Evolutionary conservation across 1,140 invertebrate species (phyloP).

Genomic region (Colletes gigas): DNA sequence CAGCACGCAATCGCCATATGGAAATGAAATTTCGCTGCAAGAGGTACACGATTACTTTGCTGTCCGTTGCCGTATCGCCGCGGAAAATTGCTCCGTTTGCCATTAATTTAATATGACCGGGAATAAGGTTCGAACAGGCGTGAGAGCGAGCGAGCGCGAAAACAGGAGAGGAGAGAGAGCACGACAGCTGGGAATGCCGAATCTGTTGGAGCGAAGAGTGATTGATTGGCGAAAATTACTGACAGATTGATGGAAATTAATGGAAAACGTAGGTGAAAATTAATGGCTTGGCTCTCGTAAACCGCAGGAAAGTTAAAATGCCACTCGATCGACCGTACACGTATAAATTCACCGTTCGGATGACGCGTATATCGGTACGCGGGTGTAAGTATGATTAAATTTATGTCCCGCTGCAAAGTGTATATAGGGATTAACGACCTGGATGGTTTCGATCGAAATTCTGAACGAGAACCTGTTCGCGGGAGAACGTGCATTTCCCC

Average conservation of each 20-base stretch:
- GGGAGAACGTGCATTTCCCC: neutral
- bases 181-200: constrained; percentile 10
- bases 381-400: constrained; percentile 34
- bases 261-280: constrained; percentile 51
- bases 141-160: neutral
- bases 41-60: constrained; percentile 33
- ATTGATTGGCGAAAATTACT: constrained; percentile 65
- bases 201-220: constrained; percentile 38
- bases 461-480: neutral
- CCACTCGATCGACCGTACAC: constrained; percentile 24
- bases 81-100: constrained; percentile 32
- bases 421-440: constrained; percentile 25
- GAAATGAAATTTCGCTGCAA: neutral
- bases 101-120: constrained; percentile 51
- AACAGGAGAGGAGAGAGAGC: neutral
- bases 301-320: constrained; percentile 50
- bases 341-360: constrained; percentile 39
- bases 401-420: constrained; percentile 42
- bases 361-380: constrained; percentile 18
- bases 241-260: constrained; percentile 66
- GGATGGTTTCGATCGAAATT: constrained; percentile 7
- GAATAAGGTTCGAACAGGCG: neutral
- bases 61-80: constrained; percentile 1
- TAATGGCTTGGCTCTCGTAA: constrained; percentile 48
- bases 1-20: neutral